These are phyloP conservation scores for Lamprotornis superbus DNA, from an alignment of 2,113 vertebrate genomes.

Conservation along the genomic window DNA sequence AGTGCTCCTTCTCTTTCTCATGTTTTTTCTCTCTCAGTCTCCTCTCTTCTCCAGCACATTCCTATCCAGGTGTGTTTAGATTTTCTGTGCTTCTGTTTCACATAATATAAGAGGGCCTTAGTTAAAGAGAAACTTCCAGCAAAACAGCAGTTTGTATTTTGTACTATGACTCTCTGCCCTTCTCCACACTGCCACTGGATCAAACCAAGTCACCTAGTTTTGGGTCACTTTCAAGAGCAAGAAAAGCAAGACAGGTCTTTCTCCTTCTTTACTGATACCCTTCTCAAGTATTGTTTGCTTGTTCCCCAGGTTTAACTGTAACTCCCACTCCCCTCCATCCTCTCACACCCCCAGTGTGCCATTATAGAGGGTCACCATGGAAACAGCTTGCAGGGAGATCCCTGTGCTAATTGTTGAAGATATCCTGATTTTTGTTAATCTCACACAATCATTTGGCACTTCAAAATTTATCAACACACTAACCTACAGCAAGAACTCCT, in stretches of 20 bases:
- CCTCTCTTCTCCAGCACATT: background rate
- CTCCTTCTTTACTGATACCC: background rate
- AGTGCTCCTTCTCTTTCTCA: background rate
- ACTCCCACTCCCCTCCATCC: background rate
- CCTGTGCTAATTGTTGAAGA: background rate
- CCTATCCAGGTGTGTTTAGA: background rate
- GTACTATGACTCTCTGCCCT: background rate
- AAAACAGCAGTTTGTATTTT: background rate
- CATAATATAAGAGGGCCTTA: background rate
- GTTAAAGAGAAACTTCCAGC: background rate
- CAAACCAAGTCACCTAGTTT: background rate
- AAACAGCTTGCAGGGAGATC: background rate
- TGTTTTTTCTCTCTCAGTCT: background rate
- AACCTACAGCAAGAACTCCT: background rate
- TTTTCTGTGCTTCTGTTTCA: background rate
- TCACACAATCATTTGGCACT: background rate
- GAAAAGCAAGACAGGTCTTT: background rate
- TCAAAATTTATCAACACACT: background rate
- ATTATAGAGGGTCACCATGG: background rate
- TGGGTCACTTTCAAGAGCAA: background rate
- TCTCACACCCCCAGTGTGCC: background rate
- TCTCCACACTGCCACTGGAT: background rate
- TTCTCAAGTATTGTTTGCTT: background rate
- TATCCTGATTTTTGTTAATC: background rate
- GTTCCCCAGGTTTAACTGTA: background rate